phyloP scores from a whole-genome alignment of 2,888 invertebrate species.

The Nymphalis polychloros region DNA sequence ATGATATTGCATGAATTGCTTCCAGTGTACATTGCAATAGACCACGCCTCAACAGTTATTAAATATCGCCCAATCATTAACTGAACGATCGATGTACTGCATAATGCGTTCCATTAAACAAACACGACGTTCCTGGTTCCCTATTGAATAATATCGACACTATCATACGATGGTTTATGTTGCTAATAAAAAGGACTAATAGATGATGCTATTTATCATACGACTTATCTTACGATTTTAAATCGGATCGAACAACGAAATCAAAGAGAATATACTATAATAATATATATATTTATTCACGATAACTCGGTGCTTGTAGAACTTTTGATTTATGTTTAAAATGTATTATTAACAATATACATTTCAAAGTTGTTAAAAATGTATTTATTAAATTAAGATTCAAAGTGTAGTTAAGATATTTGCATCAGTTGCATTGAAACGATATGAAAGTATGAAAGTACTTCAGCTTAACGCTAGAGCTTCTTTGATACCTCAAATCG shows the following conservation, averaged over 20 bases:
- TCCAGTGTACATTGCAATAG: constrained; percentile 18
- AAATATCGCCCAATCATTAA: constrained; percentile 30
- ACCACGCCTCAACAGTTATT: constrained; percentile 35
- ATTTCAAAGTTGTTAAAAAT: too few species aligned
- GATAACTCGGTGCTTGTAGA: too few species aligned
- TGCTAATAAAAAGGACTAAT: constrained; percentile 7
- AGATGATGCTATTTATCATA: not conserved
- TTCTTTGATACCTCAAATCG: too few species aligned
- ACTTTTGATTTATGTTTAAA: too few species aligned
- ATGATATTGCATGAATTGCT: constrained; percentile 16
- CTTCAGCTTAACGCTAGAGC: too few species aligned
- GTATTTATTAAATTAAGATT: too few species aligned
- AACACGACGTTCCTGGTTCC: constrained; percentile 39
- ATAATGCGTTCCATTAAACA: constrained; percentile 43
- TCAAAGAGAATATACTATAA: not conserved
- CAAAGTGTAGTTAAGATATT: too few species aligned
- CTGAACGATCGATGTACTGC: constrained; percentile 34
- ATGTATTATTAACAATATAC: too few species aligned
- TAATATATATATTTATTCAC: too few species aligned
- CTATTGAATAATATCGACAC: constrained; percentile 19
- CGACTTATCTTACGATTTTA: not conserved
- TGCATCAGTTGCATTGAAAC: too few species aligned
- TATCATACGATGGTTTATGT: constrained; percentile 28
- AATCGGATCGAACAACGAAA: not conserved
- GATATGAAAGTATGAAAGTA: too few species aligned